Conservation (phyloP, 2,113 vertebrate genomes). For the Gasterosteus nipponicus region DNA sequence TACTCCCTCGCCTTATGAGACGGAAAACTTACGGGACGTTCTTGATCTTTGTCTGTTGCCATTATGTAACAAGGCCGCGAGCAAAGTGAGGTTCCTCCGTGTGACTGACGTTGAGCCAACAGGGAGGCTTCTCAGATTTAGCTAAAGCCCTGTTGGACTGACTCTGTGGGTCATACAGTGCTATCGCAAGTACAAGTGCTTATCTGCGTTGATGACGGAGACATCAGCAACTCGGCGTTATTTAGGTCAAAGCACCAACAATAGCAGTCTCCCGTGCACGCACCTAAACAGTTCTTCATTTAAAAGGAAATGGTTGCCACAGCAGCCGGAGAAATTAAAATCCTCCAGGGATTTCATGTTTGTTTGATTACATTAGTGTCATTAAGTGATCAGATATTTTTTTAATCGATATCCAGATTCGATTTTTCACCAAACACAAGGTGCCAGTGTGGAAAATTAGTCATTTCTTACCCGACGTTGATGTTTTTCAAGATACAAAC, state of each 20-base stretch:
- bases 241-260: constrained; percentile 23
- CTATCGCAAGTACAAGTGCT: constrained; percentile 46
- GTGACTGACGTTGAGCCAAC: constrained; percentile 29
- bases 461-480: not conserved
- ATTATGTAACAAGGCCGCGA: not conserved
- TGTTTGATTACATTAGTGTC: constrained; percentile 12
- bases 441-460: not conserved
- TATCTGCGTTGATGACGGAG: constrained; percentile 43
- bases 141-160: constrained; percentile 29
- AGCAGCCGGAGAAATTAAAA: constrained; percentile 1
- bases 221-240: constrained; percentile 27
- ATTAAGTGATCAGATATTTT: constrained; percentile 8
- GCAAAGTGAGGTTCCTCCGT: constrained; percentile 21
- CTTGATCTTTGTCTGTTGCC: not conserved
- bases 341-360: not conserved
- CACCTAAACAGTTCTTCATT: not conserved
- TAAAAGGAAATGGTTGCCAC: constrained; percentile 16
- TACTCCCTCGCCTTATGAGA: not conserved
- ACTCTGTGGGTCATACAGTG: constrained; percentile 49
- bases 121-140: constrained; percentile 44
- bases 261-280: not conserved
- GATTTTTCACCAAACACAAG: not conserved
- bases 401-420: not conserved
- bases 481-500: not conserved
- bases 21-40: not conserved